Conservation (phyloP, 2,113 vertebrate genomes). For the Thamnophis sirtalis region DNA sequence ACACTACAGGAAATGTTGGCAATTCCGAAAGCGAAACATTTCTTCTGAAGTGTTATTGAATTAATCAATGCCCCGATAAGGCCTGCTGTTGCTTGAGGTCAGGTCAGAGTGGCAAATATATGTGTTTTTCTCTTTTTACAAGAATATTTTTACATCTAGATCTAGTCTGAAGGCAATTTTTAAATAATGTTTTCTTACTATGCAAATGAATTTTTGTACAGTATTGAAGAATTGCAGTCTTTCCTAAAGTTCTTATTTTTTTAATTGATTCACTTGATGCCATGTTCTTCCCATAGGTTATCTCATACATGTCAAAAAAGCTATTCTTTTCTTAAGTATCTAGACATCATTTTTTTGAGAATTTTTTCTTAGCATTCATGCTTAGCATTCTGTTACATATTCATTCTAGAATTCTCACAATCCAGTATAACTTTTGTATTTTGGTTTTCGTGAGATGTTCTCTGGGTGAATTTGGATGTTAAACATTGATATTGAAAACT, state of each 20-base stretch:
- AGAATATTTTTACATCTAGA: neutral
- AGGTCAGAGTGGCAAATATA: neutral
- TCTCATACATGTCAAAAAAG: neutral
- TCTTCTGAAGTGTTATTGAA: slow-evolving; percentile 2
- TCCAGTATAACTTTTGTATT: neutral
- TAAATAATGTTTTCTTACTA: neutral
- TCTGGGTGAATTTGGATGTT: neutral
- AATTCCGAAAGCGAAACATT: slow-evolving; percentile 16
- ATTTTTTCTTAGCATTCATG: neutral
- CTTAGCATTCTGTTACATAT: neutral
- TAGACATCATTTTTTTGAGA: neutral
- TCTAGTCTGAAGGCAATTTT: neutral
- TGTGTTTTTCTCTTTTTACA: neutral
- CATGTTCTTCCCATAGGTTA: neutral
- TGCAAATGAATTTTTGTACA: neutral
- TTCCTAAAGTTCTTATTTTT: neutral
- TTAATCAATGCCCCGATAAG: slow-evolving; percentile 1
- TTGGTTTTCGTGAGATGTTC: neutral
- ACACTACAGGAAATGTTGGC: slow-evolving; percentile 1
- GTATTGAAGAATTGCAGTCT: neutral
- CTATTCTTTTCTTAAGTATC: neutral
- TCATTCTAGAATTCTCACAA: neutral
- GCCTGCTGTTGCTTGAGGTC: neutral
- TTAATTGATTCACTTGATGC: neutral
- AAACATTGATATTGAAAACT: neutral